phyloP scores from a whole-genome alignment of 1,140 invertebrate genomes.

The Ganaspis sp. region DNA sequence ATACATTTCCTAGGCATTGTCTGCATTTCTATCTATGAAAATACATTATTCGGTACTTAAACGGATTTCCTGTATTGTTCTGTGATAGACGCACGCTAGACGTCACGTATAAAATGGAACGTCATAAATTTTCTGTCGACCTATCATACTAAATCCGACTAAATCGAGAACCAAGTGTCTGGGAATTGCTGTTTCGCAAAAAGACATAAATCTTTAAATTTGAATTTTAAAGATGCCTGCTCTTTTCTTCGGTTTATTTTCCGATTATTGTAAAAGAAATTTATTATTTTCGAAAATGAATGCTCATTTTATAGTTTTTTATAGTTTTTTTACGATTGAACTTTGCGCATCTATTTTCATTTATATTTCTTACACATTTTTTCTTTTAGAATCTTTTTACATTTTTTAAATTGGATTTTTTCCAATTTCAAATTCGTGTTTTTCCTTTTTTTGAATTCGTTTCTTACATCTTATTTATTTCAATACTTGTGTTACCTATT shows the following conservation, averaged over 20 bases:
- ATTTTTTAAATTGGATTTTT: too few species aligned
- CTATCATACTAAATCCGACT: slow-evolving; percentile 1
- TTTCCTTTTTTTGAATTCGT: too few species aligned
- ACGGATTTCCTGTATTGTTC: slow-evolving; percentile 22
- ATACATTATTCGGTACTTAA: slow-evolving; percentile 20
- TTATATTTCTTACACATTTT: too few species aligned
- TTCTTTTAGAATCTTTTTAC: too few species aligned
- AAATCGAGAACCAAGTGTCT: not conserved
- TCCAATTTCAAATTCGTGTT: too few species aligned
- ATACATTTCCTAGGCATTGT: not conserved
- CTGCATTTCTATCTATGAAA: not conserved
- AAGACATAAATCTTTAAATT: slow-evolving; percentile 8
- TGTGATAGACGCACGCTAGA: not conserved
- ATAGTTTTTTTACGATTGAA: too few species aligned
- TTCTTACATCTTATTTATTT: too few species aligned
- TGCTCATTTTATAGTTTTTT: too few species aligned
- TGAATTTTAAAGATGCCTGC: not conserved
- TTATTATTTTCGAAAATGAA: too few species aligned
- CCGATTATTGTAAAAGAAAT: not conserved
- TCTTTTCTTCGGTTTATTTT: not conserved
- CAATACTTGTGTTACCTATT: too few species aligned
- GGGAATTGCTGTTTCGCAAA: not conserved
- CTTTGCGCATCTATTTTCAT: too few species aligned
- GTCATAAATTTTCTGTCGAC: slow-evolving; percentile 24
- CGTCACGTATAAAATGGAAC: not conserved